These are phyloP conservation scores for Ophion ventricosus DNA, from an alignment of 2,888 invertebrate species.

Conservation along the genomic window DNA sequence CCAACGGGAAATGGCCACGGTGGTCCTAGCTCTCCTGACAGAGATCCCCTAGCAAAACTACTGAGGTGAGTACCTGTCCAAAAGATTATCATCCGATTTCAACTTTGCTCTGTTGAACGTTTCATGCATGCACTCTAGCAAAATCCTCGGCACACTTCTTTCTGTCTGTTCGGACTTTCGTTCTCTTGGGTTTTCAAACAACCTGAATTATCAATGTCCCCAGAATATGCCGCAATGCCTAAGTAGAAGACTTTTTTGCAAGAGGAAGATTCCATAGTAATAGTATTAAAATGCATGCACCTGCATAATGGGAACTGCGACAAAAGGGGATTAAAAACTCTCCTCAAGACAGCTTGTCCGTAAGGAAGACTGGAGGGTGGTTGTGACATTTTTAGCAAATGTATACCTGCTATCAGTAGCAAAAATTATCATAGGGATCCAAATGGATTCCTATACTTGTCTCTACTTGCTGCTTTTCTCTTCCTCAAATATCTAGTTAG, in stretches of 20 bases:
- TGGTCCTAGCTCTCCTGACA: slow-evolving; percentile 76
- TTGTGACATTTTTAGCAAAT: no score
- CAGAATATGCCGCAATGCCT: neutral
- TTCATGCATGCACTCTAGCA: neutral
- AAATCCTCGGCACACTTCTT: neutral
- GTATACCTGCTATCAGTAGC: no score
- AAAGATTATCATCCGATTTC: neutral
- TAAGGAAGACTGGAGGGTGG: no score
- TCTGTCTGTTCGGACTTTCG: neutral
- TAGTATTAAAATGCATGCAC: slow-evolving; percentile 34
- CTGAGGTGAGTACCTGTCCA: slow-evolving; percentile 72
- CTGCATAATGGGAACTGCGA: slow-evolving; percentile 33
- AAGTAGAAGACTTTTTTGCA: neutral
- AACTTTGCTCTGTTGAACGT: neutral
- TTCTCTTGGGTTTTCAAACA: neutral
- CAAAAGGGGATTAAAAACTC: slow-evolving; percentile 7
- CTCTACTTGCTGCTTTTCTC: no score
- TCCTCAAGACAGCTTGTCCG: neutral
- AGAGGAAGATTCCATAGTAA: slow-evolving; percentile 15
- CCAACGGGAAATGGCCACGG: slow-evolving; percentile 74
- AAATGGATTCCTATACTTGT: no score
- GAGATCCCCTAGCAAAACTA: slow-evolving; percentile 77
- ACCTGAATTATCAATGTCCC: slow-evolving; percentile 30
- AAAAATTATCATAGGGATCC: no score
- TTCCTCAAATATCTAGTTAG: no score